A percentile compares a stretch with the other conserved stretches of the same genome.
phyloP scores from a whole-genome alignment of 2,113 vertebrate species.

The Bambusicola thoracicus region DNA sequence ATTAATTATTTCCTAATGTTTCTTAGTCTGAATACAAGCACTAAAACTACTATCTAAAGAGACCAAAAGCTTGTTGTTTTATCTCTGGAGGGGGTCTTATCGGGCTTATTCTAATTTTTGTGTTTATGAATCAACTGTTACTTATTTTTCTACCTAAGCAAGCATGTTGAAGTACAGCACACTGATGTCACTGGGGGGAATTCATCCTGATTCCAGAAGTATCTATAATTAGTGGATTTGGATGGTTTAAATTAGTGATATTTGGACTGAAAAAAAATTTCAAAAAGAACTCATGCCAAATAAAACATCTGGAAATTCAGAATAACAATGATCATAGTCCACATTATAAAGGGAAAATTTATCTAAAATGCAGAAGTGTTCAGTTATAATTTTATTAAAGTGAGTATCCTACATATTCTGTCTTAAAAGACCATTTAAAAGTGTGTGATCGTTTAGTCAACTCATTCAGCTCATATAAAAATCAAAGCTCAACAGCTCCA shows the following conservation, averaged over 20 bases:
- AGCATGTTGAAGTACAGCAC: neutral
- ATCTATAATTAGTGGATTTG: neutral
- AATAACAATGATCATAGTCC: neutral
- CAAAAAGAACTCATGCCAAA: neutral
- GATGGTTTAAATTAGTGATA: constrained; percentile 13
- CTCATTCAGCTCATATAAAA: neutral
- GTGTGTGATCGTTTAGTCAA: neutral
- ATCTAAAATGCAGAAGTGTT: neutral
- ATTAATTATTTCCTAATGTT: neutral
- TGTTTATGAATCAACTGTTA: neutral
- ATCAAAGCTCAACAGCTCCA: neutral
- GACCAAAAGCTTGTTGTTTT: rapidly evolving
- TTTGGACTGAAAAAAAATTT: neutral
- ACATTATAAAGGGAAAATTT: constrained; percentile 13
- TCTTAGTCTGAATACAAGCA: neutral
- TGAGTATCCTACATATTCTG: neutral
- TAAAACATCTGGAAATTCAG: constrained; percentile 41
- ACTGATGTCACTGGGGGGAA: neutral
- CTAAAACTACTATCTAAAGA: neutral
- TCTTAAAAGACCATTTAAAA: constrained; percentile 3
- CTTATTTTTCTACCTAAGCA: neutral
- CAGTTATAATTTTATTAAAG: neutral
- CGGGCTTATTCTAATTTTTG: neutral
- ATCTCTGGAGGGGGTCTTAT: rapidly evolving
- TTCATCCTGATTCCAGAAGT: neutral